These are phyloP conservation scores for Thalassarche chlororhynchos DNA, from an alignment of 2,113 vertebrate genomes.

Conservation along the genomic window DNA sequence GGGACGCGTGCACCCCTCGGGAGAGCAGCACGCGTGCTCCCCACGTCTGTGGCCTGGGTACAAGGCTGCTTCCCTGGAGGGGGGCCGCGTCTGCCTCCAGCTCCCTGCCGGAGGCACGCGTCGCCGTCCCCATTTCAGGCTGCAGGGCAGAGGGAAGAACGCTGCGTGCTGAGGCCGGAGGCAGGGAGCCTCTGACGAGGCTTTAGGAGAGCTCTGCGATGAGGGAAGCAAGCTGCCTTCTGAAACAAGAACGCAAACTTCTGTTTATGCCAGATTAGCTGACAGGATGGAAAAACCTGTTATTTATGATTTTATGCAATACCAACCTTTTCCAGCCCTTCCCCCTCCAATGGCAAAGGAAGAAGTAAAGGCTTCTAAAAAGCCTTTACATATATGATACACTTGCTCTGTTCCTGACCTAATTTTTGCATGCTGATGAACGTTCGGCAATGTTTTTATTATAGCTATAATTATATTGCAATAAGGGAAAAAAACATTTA, in stretches of 20 bases:
- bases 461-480: not conserved
- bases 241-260: not conserved
- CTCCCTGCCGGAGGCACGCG: fast-evolving
- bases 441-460: not conserved
- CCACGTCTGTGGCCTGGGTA: no score
- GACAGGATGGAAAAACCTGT: not conserved
- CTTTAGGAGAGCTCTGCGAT: not conserved
- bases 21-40: not conserved
- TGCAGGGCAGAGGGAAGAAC: not conserved
- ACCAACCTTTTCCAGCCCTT: not conserved
- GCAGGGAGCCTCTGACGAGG: not conserved
- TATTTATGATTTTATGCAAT: not conserved
- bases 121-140: fast-evolving
- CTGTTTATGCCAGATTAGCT: not conserved
- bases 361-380: not conserved
- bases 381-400: not conserved
- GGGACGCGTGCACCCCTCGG: fast-evolving
- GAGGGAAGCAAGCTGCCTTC: not conserved
- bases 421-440: not conserved
- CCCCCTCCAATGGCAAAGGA: not conserved
- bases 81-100: fast-evolving
- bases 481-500: not conserved
- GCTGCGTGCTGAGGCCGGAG: fast-evolving
- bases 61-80: not conserved
- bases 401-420: not conserved